Evolutionary conservation across 37 sponge, comb jelly and placozoan genomes (phyloP).

Genomic region (Spongia lamella): DNA sequence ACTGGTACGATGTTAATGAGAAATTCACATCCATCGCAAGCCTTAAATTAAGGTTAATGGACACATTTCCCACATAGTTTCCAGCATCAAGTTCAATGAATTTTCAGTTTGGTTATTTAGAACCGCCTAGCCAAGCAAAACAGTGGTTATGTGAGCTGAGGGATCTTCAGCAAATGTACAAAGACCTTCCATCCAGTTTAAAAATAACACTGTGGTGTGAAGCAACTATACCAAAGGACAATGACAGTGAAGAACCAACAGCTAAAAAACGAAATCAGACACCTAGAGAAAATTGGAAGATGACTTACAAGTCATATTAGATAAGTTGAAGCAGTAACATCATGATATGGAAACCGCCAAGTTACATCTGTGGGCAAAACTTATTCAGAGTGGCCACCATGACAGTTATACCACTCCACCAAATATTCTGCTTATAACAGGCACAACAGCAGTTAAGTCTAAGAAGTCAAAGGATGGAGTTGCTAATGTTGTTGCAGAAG

Average conservation of each 20-base stretch:
- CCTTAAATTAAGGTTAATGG: too few species aligned
- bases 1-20: too few species aligned
- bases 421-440: slow-evolving; percentile 5
- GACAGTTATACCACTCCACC: background rate
- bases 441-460: background rate
- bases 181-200: background rate
- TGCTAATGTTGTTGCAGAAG: slow-evolving; percentile 3
- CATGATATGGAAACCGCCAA: slow-evolving; percentile 4
- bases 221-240: background rate
- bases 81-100: too few species aligned
- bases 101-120: too few species aligned
- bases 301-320: background rate
- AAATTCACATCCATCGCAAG: too few species aligned
- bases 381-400: background rate
- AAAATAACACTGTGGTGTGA: slow-evolving; percentile 21
- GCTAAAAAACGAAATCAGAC: background rate
- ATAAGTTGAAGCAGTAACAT: background rate
- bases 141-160: slow-evolving; percentile 5
- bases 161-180: slow-evolving; percentile 6
- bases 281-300: background rate
- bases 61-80: too few species aligned
- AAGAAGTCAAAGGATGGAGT: slow-evolving; percentile 19
- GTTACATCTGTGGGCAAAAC: slow-evolving; percentile 4
- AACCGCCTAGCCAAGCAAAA: too few species aligned
- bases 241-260: slow-evolving; percentile 15